Base-by-base conservation (phyloP, 2,113 vertebrate genomes). In the Recurvirostra avosetta region DNA sequence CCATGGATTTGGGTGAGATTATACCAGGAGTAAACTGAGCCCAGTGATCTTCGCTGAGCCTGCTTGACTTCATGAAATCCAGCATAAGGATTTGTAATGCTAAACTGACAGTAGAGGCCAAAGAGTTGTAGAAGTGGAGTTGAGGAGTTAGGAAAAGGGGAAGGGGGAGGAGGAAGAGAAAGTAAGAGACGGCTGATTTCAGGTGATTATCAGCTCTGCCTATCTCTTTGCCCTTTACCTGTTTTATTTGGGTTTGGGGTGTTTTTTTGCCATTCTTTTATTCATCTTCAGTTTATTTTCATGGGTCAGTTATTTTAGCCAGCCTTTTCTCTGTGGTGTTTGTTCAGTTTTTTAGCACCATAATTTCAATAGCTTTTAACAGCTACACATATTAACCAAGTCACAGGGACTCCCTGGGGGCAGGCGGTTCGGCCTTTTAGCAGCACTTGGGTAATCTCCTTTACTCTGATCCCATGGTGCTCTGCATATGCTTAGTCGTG, bases 1-100 rank as follows among this genome's bases (percentile, higher is more conserved):
- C 77, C 50, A 8, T 80, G 93, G 94, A 90, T 95, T 73, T 83
- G n/a, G 38, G 40, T 79, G 70, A 87, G 74, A 78, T 96, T 96
- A 88, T 65, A 66, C 29, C 23, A 55, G 59, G 47, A 80, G 6
- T 80, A 82, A 79, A 2, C 8, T 85, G 58, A 97, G 53, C 58
- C 36, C n/a, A 34, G 56, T 76, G 73, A 85, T 85, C 81, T 79
- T 88, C n/a, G 47, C 45, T 89, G 80, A 92, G 67, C 58, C 66
- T 80, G n/a, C 71, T 77, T 92, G 84, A 82, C 59, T 96, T 87
- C 20, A 34, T 62, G 55, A 85, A 88, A 91, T 63, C 55, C 89
- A 80, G 38, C 12, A 3, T 66, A n/a, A 85, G 55, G 74, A 87
- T 95, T 91, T 92, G 55, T 88, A 55, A 79, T n/a, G 58, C 77